A percentile compares a stretch with the other conserved stretches of the same genome.
Conservation (phyloP, 2,888 invertebrate genomes). For the Phania funesta region DNA sequence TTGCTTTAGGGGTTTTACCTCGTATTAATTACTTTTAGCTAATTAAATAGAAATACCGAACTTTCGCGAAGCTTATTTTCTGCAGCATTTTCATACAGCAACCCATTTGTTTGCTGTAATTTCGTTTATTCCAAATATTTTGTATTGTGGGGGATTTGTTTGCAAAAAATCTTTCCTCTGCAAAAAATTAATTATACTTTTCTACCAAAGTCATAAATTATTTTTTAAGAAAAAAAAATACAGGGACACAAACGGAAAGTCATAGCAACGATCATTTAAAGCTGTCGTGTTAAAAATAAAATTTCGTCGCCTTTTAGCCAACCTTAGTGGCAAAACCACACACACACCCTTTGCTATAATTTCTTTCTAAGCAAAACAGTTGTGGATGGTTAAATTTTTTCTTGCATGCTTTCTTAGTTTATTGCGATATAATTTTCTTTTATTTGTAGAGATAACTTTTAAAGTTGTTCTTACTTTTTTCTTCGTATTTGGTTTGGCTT, state of each 20-base stretch:
- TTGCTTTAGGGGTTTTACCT: no score
- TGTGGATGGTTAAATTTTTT: slow-evolving; percentile 22
- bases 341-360: slow-evolving; percentile 24
- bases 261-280: slow-evolving; percentile 12
- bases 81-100: not conserved
- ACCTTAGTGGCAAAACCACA: not conserved
- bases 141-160: slow-evolving; percentile 17
- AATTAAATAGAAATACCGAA: no score
- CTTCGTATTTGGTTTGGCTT: slow-evolving; percentile 30
- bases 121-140: slow-evolving; percentile 12
- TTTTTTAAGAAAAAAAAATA: slow-evolving; percentile 31
- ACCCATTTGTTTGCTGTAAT: slow-evolving; percentile 30
- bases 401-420: slow-evolving; percentile 56
- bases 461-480: not conserved
- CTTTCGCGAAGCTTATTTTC: not conserved
- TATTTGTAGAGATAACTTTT: slow-evolving; percentile 57
- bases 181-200: slow-evolving; percentile 52
- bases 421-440: slow-evolving; percentile 31
- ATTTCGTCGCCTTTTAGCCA: slow-evolving; percentile 47
- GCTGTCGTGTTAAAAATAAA: slow-evolving; percentile 26
- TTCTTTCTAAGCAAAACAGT: slow-evolving; percentile 37
- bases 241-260: slow-evolving; percentile 3
- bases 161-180: slow-evolving; percentile 6
- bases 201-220: slow-evolving; percentile 57
- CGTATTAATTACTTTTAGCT: no score